Base-by-base conservation (phyloP, 2,888 invertebrate genomes). In the Julus scandinavius region DNA sequence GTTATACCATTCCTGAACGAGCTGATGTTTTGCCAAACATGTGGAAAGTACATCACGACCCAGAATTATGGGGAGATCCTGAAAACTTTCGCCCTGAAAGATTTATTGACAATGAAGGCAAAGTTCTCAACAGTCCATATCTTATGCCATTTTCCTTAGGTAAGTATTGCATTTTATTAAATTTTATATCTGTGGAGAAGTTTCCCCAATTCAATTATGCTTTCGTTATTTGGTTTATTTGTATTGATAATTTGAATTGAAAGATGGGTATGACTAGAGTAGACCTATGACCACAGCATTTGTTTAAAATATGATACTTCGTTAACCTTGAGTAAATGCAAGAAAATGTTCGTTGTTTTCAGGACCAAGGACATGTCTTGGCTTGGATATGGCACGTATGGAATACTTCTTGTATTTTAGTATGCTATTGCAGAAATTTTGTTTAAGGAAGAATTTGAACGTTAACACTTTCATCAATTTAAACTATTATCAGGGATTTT, bases 311-410 rank as follows among this genome's bases (percentile, higher is more conserved):
- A 63, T 6, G 6, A n/a, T n/a, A n/a, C 20, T 63, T 63, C 20
- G 63, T n/a, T 15, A 2, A 15, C 4, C 58, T 63, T n/a, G n/a
- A n/a, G n/a, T n/a, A n/a, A n/a, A n/a, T n/a, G n/a, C n/a, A n/a
- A n/a, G n/a, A n/a, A n/a, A n/a, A n/a, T n/a, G 15, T 63, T 17
- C 11, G 29, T 84, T 84, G 6, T 41, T 41, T 17, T 49, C 41
- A 85, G 85, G 85, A 49, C 85, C 85, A 85, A 41, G 85, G 45
- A 85, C 85, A n/a, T 85, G 85, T 49, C 85, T 85, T 49, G 85
- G 85, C 41, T 41, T 45, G n/a, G 41, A 41, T 49, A 85, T 85
- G 85, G 85, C 85, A 5, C 41, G 85, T 41, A 85, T 85, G 5
- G 85, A 85, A 85, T 85, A 85, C 41, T 85, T 85, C n/a, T 85